phyloP scores from a whole-genome alignment of 2,888 invertebrate genomes.

The Panorpa germanica region DNA sequence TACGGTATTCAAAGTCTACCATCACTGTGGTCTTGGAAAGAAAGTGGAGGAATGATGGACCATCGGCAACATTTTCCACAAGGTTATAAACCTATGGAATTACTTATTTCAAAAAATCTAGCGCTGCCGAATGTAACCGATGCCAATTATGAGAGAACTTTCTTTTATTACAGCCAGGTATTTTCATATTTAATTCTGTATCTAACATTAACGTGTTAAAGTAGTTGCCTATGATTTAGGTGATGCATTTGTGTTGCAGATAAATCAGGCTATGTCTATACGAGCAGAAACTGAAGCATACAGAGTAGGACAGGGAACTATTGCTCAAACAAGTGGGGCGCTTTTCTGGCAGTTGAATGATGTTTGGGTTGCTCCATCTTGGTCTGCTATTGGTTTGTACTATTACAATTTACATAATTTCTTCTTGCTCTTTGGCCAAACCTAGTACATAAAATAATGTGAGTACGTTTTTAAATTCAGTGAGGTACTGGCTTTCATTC shows the following conservation, averaged over 20 bases:
- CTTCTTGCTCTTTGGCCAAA: too few relatives aligned
- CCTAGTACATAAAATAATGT: too few relatives aligned
- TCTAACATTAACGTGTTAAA: too few relatives aligned
- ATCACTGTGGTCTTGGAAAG: constrained; percentile 42
- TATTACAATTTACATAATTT: constrained; percentile 1
- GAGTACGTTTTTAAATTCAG: constrained; percentile 7
- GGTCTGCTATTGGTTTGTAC: constrained; percentile 78
- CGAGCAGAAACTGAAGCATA: constrained; percentile 75
- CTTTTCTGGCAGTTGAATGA: constrained; percentile 98
- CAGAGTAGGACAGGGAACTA: constrained; percentile 32
- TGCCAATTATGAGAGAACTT: constrained; percentile 38
- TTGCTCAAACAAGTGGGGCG: constrained; percentile 70
- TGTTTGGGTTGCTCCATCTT: constrained; percentile 93
- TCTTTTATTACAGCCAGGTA: constrained; percentile 74
- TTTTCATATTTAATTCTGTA: constrained; percentile 14
- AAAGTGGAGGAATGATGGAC: constrained; percentile 42
- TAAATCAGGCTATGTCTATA: constrained; percentile 74
- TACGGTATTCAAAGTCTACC: constrained; percentile 91
- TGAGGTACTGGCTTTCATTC: too few relatives aligned
- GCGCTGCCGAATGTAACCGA: constrained; percentile 32
- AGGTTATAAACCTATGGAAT: constrained; percentile 45
- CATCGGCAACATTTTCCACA: constrained; percentile 76
- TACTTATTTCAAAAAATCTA: constrained; percentile 42
- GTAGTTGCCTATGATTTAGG: neutral
- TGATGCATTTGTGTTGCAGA: constrained; percentile 25